Conservation (phyloP, 64 coral and sea anemone genomes). For the Montipora sp. region DNA sequence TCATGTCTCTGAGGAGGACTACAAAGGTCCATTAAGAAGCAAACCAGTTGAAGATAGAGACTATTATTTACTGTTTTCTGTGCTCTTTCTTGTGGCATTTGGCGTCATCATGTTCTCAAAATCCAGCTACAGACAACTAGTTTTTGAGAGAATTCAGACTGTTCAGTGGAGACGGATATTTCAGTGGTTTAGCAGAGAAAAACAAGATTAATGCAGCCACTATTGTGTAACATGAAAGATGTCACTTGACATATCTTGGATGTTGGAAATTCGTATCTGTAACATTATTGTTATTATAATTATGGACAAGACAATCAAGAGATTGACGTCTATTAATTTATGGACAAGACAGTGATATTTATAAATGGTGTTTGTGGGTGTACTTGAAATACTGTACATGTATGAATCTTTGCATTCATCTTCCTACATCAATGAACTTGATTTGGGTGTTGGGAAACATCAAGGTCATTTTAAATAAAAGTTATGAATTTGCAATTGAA, state of each 20-base stretch:
- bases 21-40: slow-evolving; percentile 62
- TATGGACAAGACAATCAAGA: too few relatives aligned
- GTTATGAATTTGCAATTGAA: too few relatives aligned
- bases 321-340: too few relatives aligned
- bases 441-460: too few relatives aligned
- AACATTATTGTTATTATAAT: too few relatives aligned
- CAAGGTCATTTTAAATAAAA: too few relatives aligned
- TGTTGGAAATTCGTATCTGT: too few relatives aligned
- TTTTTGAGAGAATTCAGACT: slow-evolving; percentile 38
- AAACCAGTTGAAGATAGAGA: slow-evolving; percentile 59
- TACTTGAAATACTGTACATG: too few relatives aligned
- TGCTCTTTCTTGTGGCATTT: slow-evolving; percentile 71
- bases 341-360: too few relatives aligned
- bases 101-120: slow-evolving; percentile 68
- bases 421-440: too few relatives aligned
- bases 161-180: slow-evolving; percentile 62
- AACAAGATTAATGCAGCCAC: slow-evolving; percentile 6
- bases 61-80: slow-evolving; percentile 71
- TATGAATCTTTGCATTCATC: too few relatives aligned
- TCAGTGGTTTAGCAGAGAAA: slow-evolving; percentile 54
- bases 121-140: slow-evolving; percentile 61
- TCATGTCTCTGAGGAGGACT: slow-evolving; percentile 70
- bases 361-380: too few relatives aligned
- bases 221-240: not conserved
- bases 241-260: not conserved